A percentile compares a stretch with the other conserved stretches of the same genome.
Evolutionary conservation across 2,888 invertebrate genomes (phyloP).

Genomic region (Pharmacophagus antenor): DNA sequence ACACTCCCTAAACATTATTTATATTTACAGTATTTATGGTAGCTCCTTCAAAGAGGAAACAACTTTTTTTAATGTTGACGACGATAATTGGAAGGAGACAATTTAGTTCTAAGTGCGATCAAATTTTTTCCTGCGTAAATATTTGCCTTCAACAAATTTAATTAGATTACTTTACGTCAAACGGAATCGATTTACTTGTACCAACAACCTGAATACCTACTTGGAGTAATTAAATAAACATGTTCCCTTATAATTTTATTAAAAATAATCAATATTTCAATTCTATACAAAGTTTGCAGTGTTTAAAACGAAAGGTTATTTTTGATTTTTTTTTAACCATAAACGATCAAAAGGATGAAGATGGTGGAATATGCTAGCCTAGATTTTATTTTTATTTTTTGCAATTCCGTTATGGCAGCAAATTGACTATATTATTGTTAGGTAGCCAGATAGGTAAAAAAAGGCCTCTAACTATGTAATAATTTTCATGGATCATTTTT

Average conservation of each 20-base stretch:
- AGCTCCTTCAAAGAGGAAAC: not conserved
- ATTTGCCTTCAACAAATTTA: conserved; percentile 16
- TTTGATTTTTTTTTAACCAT: too few species aligned
- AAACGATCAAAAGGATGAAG: too few species aligned
- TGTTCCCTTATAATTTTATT: not conserved
- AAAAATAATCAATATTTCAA: not conserved
- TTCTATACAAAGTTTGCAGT: too few species aligned
- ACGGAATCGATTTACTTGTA: conserved; percentile 10
- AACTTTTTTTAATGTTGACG: not conserved
- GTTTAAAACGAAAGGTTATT: too few species aligned
- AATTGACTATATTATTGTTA: too few species aligned
- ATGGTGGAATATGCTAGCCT: too few species aligned
- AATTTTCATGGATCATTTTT: too few species aligned
- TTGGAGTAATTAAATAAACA: not conserved
- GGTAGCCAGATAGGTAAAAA: too few species aligned
- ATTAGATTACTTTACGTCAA: conserved; percentile 14
- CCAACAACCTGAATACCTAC: not conserved
- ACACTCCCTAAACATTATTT: too few species aligned
- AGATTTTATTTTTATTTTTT: too few species aligned
- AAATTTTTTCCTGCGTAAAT: conserved; percentile 7
- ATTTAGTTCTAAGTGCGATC: conserved; percentile 6
- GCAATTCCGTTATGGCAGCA: too few species aligned
- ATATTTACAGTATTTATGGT: not conserved
- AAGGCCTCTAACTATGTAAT: too few species aligned
- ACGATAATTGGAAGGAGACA: not conserved